Evolutionary conservation across 2,113 vertebrate species (phyloP), one percentile per base, ranked within the genome.

Genomic region (Sigmodon hispidus): DNA sequence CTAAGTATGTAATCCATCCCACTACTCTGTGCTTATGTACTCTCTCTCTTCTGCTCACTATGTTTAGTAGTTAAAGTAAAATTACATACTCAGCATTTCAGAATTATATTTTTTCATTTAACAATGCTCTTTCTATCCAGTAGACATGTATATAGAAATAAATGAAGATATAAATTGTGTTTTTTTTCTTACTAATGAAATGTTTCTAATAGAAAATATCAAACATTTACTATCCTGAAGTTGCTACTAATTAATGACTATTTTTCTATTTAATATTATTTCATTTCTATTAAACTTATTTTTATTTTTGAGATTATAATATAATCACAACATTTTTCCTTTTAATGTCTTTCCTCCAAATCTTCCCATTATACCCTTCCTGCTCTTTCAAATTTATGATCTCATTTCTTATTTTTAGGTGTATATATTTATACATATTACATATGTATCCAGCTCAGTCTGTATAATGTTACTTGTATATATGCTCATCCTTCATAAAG

Each of bases 181-280:
- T 93, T 90, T 12, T 92, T 93, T 89, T 61, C 15, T 90, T 90
- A 83, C 63, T 93, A 40, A 83, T 90, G 77, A 85, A 5, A 84
- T 73, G 95, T 91, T 93, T 93, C 15, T 93, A 69, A 89, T 76
- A 59, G 10, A 92, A 91, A 90, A 31, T 8, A 8, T 93, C 61
- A 90, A 91, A 89, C 24, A 4, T 77, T 88, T 93, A 59, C 10
- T 90, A 67, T 13, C 22, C 15, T 72, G 0, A 89, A 93, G 5
- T 61, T 4, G 12, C 24, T 65, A 48, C 48, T 75, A 21, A 88
- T 77, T 76, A 1, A 77, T 57, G 72, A 86, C 81, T 89, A 90
- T 84, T 70, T 55, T 80, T 4, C 50, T 80, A 9, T 80, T 55
- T 52, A 55, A 21, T 36, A 55, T 36, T n/a, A 80, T 22, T 9